Base-by-base conservation (phyloP, 2,888 invertebrate genomes). In the Dynastes tityus region DNA sequence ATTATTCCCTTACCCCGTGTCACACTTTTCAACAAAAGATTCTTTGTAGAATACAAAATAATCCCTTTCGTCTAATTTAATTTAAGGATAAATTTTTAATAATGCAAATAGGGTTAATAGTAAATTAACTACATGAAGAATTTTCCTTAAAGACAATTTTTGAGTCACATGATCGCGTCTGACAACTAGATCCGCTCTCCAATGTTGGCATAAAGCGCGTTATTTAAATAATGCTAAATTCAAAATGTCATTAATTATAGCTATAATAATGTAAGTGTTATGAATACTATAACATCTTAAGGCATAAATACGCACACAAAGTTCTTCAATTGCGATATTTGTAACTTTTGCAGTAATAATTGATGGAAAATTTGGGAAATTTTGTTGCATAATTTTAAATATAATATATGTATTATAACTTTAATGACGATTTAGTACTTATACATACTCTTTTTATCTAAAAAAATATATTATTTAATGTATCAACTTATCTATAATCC, bases 161-260 rank as follows among this genome's bases (percentile, higher is more conserved):
- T 78, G 64, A 78, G n/a, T 73, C 78, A 78, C 78, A 78, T 78
- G 78, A 78, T 64, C 29, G 16, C 29, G 32, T 27, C n/a, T 22
- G 73, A 61, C 73, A 74, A 74, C 73, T 61, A 74, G 61, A 61
- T 63, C 73, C 73, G 73, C 11, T 45, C 45, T 45, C 61, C 11
- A 22, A 22, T 71, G 37, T 63, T 61, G 40, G 2, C 53, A 61
- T 29, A 11, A 74, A 45, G 73, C 73, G 73, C 27, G 40, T 61
- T 45, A 13, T 73, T 74, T 61, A 27, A 74, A 74, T 55, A 13
- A 40, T 45, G 40, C 6, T 49, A 1, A 3, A 22, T 49, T 67
- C n/a, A 2, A 64, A 55, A 22, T 55, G 22, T 27, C n/a, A 16
- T 55, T 8, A 5, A 16, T 55, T 22, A 27, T 22, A n/a, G 0